These are phyloP conservation scores for Xestia rhomboidea DNA, from an alignment of 2,888 invertebrate species.

Conservation along the genomic window DNA sequence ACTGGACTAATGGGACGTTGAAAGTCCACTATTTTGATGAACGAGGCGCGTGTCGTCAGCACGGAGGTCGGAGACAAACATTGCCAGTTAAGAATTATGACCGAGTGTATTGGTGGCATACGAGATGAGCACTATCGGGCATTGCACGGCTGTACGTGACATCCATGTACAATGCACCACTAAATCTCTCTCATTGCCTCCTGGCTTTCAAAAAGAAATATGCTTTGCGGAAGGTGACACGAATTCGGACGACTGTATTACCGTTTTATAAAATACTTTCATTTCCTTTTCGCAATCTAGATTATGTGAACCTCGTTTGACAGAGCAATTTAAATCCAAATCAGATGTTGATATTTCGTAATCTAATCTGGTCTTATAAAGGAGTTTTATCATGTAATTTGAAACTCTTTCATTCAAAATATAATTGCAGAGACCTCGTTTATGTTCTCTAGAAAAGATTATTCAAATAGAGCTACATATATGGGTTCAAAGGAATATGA, in stretches of 20 bases:
- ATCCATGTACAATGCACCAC: slow-evolving; percentile 75
- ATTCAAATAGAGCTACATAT: slow-evolving; percentile 52
- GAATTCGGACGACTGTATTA: slow-evolving; percentile 64
- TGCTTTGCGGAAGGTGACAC: slow-evolving; percentile 72
- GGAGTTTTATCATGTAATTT: slow-evolving; percentile 16
- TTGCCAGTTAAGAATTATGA: slow-evolving; percentile 80
- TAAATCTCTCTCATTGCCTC: slow-evolving; percentile 75
- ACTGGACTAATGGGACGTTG: slow-evolving; percentile 55
- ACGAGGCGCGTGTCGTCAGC: slow-evolving; percentile 71
- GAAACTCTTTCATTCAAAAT: slow-evolving; percentile 37
- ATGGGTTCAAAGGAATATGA: slow-evolving; percentile 56
- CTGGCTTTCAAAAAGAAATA: slow-evolving; percentile 71
- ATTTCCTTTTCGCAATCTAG: slow-evolving; percentile 48
- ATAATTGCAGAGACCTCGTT: slow-evolving; percentile 42
- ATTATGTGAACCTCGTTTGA: slow-evolving; percentile 23
- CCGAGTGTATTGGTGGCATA: slow-evolving; percentile 80
- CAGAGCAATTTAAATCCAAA: slow-evolving; percentile 34
- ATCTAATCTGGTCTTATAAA: slow-evolving; percentile 8
- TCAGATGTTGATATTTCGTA: slow-evolving; percentile 16
- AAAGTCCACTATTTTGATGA: slow-evolving; percentile 73
- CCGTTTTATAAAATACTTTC: slow-evolving; percentile 50
- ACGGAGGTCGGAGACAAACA: slow-evolving; percentile 76
- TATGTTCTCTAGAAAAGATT: slow-evolving; percentile 45
- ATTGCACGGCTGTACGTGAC: slow-evolving; percentile 82
- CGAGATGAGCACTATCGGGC: slow-evolving; percentile 81